A percentile compares a stretch with the other conserved stretches of the same genome.
phyloP scores from a whole-genome alignment of 1,140 invertebrate species.

The Aphaenogaster floridana region DNA sequence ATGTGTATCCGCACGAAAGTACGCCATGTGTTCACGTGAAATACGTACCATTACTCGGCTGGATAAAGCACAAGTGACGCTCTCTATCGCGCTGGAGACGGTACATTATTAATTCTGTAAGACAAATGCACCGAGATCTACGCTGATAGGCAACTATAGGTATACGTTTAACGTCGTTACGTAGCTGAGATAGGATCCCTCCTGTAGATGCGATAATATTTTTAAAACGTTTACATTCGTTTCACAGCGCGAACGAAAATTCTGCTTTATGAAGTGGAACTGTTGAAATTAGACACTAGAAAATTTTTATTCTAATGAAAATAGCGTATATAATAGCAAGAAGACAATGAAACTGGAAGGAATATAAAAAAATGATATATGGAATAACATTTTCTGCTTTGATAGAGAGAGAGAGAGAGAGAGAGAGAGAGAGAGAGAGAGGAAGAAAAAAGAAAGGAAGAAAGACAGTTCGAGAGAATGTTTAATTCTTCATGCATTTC shows the following conservation, averaged over 20 bases:
- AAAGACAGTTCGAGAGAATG: not conserved
- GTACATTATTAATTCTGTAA: slow-evolving; percentile 38
- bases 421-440: too few relatives aligned
- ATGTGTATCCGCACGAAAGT: slow-evolving; percentile 30
- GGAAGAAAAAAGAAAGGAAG: not conserved
- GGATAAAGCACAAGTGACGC: slow-evolving; percentile 21
- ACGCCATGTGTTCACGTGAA: slow-evolving; percentile 28
- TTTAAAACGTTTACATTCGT: not conserved
- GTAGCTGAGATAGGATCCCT: not conserved
- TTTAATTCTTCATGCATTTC: not conserved
- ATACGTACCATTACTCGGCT: slow-evolving; percentile 42
- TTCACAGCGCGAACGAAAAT: not conserved
- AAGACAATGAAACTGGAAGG: not conserved
- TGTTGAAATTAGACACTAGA: not conserved
- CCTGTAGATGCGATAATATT: not conserved
- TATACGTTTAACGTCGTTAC: not conserved
- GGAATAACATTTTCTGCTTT: not conserved
- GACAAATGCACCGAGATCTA: not conserved
- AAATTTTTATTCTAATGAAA: not conserved
- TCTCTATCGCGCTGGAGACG: not conserved
- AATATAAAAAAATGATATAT: not conserved
- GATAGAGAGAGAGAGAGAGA: not conserved
- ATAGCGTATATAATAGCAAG: not conserved
- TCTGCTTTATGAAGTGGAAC: not conserved
- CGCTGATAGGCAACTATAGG: not conserved